Evolutionary conservation across 1,140 invertebrate species (phyloP).

Genomic region (Lamellibrachia luymesi): DNA sequence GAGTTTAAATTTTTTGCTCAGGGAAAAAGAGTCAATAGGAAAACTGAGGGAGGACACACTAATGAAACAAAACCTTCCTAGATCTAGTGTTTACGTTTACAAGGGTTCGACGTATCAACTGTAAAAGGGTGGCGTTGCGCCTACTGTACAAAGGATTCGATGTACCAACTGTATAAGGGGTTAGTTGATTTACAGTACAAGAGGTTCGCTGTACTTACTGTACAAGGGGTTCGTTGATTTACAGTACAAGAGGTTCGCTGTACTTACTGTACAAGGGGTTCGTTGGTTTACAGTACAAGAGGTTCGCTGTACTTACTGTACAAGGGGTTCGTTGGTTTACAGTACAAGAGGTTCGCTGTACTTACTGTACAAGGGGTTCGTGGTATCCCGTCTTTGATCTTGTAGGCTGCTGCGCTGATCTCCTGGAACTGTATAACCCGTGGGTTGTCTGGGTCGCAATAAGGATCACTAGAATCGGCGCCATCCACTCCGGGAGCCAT

Average conservation of each 20-base stretch:
- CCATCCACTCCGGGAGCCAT: conserved; percentile 2
- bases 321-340: background rate
- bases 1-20: too few species aligned
- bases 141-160: too few species aligned
- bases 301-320: background rate
- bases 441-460: conserved; percentile 76
- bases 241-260: background rate
- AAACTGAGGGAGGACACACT: too few species aligned
- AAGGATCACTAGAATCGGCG: conserved; percentile 63
- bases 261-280: conserved; percentile 80
- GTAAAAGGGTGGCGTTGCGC: too few species aligned
- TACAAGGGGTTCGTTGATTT: too few species aligned
- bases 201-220: background rate
- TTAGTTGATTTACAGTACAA: conserved; percentile 52
- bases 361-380: conserved; percentile 82
- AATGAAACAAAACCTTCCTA: too few species aligned
- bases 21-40: too few species aligned
- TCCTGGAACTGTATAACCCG: conserved; percentile 78
- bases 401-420: conserved; percentile 83
- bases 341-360: conserved; percentile 25
- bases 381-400: conserved; percentile 79
- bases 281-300: conserved; percentile 53
- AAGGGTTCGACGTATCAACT: too few species aligned
- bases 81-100: too few species aligned
- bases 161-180: too few species aligned